Evolutionary conservation across 2,113 vertebrate genomes (phyloP), one percentile per base, ranked within the genome.

Genomic region (Neolamprologus longior): DNA sequence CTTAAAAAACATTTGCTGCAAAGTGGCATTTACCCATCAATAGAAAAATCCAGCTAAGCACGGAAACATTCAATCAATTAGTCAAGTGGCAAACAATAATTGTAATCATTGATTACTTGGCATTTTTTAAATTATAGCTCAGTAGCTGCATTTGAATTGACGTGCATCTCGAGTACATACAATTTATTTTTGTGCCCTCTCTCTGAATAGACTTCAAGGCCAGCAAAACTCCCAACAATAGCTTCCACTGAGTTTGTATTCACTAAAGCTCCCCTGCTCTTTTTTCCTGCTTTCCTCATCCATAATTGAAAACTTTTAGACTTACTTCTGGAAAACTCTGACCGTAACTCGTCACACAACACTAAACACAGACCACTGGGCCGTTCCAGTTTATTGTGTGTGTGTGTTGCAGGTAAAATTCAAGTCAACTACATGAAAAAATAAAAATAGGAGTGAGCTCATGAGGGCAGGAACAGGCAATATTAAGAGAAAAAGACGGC

Each of bases 251-350:
- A 40, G 85, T 86, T 88, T 80, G 28, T 61, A 19, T 89, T 89
- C 91, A 76, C 87, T 68, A 24, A 81, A 78, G 57, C 54, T 61
- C 90, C 35, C 80, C 85, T 55, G 54, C 53, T 68, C 42, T 45
- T 45, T 87, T 68, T 71, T 73, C 63, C 80, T 68, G 57, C 55
- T 57, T 78, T 86, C 37, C 37, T 94, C 86, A 91, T 93, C 35
- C 81, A 93, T 93, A 81, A 93, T 94, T 91, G 80, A 94, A 90
- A 87, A 66, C 76, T 45, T 53, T 82, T 45, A 90, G 91, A 89
- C 17, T 84, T 88, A 66, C 80, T 86, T 90, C 24, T 66, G 81
- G 50, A 90, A 93, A 91, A 82, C 86, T 79, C 83, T 55, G 83
- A 86, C 73, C 28, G 2, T 54, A 80, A 78, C 81, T 87, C n/a